Evolutionary conservation across 2,888 invertebrate species (phyloP).

Genomic region (Meiosimyza platycephala): DNA sequence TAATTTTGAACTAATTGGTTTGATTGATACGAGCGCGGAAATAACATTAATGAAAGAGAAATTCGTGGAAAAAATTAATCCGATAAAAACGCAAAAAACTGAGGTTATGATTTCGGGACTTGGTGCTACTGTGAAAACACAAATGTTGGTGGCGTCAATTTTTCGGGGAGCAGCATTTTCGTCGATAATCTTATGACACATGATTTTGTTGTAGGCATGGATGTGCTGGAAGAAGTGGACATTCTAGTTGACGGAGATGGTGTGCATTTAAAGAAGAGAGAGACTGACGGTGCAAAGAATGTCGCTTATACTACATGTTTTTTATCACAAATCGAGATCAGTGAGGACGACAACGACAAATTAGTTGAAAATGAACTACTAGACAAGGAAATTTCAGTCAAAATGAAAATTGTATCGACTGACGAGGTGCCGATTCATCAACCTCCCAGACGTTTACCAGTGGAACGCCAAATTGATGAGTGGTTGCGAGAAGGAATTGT

Average conservation of each 20-base stretch:
- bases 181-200: background rate
- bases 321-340: background rate
- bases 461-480: slow-evolving; percentile 27
- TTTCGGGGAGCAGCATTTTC: background rate
- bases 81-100: slow-evolving; percentile 1
- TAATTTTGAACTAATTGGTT: slow-evolving; percentile 14
- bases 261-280: background rate
- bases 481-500: slow-evolving; percentile 30
- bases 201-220: slow-evolving; percentile 32
- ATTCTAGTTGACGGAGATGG: background rate
- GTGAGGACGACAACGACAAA: background rate
- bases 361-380: background rate
- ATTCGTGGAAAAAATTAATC: slow-evolving; percentile 20
- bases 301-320: too few species aligned
- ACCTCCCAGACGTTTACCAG: slow-evolving; percentile 34
- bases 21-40: slow-evolving; percentile 40
- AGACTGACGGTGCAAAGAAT: background rate
- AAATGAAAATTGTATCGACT: slow-evolving; percentile 32
- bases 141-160: too few species aligned
- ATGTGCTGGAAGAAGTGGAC: slow-evolving; percentile 1
- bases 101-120: background rate
- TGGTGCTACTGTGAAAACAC: background rate
- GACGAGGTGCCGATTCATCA: slow-evolving; percentile 33
- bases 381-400: background rate
- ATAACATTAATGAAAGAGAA: slow-evolving; percentile 26